These are phyloP conservation scores for Psittacus erithacus DNA, from an alignment of 2,113 vertebrate genomes.

Conservation along the genomic window DNA sequence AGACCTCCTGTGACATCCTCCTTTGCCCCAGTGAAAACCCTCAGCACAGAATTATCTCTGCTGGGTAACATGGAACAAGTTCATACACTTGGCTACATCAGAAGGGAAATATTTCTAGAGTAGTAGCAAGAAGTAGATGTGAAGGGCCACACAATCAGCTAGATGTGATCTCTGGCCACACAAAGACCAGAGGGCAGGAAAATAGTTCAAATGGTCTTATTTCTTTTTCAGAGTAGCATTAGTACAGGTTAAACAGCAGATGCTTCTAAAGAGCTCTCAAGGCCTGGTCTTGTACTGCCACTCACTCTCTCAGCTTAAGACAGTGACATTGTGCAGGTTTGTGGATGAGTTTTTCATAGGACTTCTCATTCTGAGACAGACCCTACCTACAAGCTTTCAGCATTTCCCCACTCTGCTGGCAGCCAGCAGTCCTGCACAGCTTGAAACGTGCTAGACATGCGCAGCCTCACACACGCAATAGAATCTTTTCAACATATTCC, in stretches of 20 bases:
- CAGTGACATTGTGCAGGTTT: neutral
- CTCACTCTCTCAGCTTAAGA: neutral
- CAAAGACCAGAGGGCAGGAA: neutral
- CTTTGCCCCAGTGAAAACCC: neutral
- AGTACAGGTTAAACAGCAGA: neutral
- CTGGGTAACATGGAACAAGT: neutral
- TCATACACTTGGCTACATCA: neutral
- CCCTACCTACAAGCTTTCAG: neutral
- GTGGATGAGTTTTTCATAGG: neutral
- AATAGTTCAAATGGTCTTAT: neutral
- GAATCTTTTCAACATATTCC: neutral
- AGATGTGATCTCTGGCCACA: neutral
- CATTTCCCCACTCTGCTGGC: neutral
- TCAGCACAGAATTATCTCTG: neutral
- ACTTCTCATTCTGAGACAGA: neutral
- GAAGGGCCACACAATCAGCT: neutral
- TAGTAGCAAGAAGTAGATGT: neutral
- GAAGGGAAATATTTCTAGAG: neutral
- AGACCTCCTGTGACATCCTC: neutral
- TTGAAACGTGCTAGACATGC: neutral
- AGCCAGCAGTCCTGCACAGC: neutral
- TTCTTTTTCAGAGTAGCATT: neutral
- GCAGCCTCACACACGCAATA: accelerated
- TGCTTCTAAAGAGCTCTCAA: neutral
- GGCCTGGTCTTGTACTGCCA: neutral